These are phyloP conservation scores for Lasius fuliginosus DNA, from an alignment of 2,888 invertebrate genomes.

Conservation along the genomic window DNA sequence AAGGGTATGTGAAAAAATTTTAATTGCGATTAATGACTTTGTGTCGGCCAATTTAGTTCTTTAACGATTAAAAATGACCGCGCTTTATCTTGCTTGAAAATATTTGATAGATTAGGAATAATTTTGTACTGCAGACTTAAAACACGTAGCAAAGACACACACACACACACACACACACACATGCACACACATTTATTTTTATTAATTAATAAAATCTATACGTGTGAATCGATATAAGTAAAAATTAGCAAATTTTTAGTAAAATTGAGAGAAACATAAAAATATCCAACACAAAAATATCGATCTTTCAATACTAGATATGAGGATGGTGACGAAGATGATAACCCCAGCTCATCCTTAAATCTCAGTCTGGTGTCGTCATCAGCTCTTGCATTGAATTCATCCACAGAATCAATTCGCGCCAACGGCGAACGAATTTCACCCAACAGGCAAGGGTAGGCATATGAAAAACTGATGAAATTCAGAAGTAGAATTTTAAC, in stretches of 20 bases:
- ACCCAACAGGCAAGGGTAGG: slow-evolving; percentile 76
- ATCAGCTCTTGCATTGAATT: slow-evolving; percentile 78
- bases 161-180: too few species aligned
- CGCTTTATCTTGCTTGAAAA: neutral
- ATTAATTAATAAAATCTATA: neutral
- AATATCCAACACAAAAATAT: neutral
- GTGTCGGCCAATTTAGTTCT: neutral
- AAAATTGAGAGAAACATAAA: neutral
- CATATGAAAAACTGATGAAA: slow-evolving; percentile 57
- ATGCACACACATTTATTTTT: neutral
- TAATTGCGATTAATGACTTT: neutral
- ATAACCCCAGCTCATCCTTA: slow-evolving; percentile 86
- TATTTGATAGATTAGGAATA: neutral
- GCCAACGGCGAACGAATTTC: slow-evolving; percentile 80
- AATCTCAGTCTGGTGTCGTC: slow-evolving; percentile 85
- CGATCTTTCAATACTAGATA: slow-evolving; percentile 33
- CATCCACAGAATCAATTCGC: slow-evolving; percentile 82
- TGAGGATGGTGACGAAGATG: slow-evolving; percentile 87
- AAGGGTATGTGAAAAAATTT: slow-evolving; percentile 84
- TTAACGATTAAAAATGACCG: neutral
- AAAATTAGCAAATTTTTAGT: neutral
- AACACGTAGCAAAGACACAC: neutral
- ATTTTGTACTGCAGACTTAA: neutral
- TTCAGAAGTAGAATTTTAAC: neutral
- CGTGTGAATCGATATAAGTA: neutral